Evolutionary conservation across 2,888 invertebrate species (phyloP).

Genomic region (Drosophila nr. perissopoda): DNA sequence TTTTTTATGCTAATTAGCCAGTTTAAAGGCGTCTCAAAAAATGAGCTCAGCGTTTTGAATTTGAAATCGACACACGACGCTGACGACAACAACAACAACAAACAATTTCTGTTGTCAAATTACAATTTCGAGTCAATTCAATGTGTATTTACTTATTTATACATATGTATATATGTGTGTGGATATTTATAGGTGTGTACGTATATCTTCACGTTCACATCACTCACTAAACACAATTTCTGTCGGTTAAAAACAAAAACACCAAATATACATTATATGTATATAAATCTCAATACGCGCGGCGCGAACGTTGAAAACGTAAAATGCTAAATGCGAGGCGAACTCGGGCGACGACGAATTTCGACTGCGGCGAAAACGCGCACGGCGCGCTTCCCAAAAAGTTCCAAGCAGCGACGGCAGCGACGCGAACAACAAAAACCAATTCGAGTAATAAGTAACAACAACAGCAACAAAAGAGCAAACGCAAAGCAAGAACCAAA

Average conservation of each 20-base stretch:
- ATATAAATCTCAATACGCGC: conserved; percentile 47
- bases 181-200: conserved; percentile 25
- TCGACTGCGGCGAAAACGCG: conserved; percentile 78
- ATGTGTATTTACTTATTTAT: conserved; percentile 48
- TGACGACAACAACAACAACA: conserved; percentile 25
- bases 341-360: conserved; percentile 73
- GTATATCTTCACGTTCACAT: conserved; percentile 60
- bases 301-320: conserved; percentile 49
- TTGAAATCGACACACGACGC: conserved; percentile 56
- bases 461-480: conserved; percentile 39
- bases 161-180: conserved; percentile 19
- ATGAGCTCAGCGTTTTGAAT: conserved; percentile 77
- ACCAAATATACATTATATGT: conserved; percentile 19
- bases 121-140: conserved; percentile 48
- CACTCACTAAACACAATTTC: conserved; percentile 55
- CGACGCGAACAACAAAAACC: conserved; percentile 35
- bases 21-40: conserved; percentile 67
- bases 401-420: conserved; percentile 41
- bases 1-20: conserved; percentile 75
- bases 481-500: conserved; percentile 43
- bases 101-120: conserved; percentile 49
- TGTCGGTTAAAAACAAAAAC: conserved; percentile 35
- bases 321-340: conserved; percentile 67
- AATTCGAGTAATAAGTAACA: conserved; percentile 50
- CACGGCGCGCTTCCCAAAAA: conserved; percentile 53